Evolutionary conservation across 2,797 vertebrate species (phyloP).

Genomic region (Coracias cyanogaster): DNA sequence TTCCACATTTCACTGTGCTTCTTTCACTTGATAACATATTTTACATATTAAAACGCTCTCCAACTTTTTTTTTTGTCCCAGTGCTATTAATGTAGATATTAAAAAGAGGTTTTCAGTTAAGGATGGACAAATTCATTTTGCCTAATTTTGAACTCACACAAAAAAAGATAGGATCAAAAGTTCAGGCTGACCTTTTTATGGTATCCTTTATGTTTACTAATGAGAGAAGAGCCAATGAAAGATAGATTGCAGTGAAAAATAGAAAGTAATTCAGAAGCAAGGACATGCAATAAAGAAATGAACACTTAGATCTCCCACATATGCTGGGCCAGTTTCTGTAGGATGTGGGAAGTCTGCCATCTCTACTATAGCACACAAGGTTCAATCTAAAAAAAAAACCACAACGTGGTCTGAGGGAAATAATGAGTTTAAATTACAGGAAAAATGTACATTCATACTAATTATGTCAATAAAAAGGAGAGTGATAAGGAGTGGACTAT

Average conservation of each 20-base stretch:
- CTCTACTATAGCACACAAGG: neutral
- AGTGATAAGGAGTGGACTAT: neutral
- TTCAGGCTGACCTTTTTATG: constrained; percentile 30
- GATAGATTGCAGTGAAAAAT: neutral
- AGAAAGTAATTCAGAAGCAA: neutral
- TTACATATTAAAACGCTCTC: neutral
- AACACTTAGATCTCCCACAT: neutral
- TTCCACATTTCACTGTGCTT: neutral
- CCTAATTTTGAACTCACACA: neutral
- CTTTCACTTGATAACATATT: neutral
- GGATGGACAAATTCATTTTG: neutral
- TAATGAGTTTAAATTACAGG: neutral
- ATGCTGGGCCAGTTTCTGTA: neutral
- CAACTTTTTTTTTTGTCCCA: neutral
- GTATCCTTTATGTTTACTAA: neutral
- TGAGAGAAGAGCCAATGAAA: neutral
- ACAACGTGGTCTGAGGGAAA: neutral
- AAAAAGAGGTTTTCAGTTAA: neutral
- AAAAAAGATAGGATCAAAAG: neutral
- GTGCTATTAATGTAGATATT: neutral
- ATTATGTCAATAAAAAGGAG: neutral
- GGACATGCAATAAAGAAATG: neutral
- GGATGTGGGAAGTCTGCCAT: neutral
- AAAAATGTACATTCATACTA: neutral
- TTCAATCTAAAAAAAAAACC: neutral